Percentiles rank a stretch among this genome's conserved stretches.
Evolutionary conservation across 1,140 invertebrate genomes (phyloP).

Genomic region (Cydia fagiglandana): DNA sequence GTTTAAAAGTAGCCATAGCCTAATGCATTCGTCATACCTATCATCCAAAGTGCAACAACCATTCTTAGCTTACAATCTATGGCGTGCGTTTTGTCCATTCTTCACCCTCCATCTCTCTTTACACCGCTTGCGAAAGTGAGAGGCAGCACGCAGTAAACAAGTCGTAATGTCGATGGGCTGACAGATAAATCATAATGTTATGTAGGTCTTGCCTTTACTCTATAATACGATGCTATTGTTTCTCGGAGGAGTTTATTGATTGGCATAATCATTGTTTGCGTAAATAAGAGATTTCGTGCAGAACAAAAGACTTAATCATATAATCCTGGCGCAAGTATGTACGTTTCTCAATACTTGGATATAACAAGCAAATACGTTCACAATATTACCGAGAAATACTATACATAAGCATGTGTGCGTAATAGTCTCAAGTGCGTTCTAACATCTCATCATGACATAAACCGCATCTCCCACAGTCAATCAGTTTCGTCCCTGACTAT

Average conservation of each 20-base stretch:
- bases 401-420: neutral
- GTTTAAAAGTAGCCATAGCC: neutral
- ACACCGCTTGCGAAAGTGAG: neutral
- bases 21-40: neutral
- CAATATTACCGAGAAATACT: neutral
- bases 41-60: slow-evolving; percentile 6
- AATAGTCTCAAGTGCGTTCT: neutral
- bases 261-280: slow-evolving; percentile 16
- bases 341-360: neutral
- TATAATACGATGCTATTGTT: slow-evolving; percentile 18
- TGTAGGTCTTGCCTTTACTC: slow-evolving; percentile 9
- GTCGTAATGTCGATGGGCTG: slow-evolving; percentile 19
- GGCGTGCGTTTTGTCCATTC: neutral
- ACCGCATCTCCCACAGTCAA: slow-evolving; percentile 23
- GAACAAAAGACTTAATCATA: neutral
- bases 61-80: slow-evolving; percentile 20
- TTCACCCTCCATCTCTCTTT: neutral
- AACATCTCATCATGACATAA: slow-evolving; percentile 6
- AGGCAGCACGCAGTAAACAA: neutral
- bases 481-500: slow-evolving; percentile 26
- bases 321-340: neutral
- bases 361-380: no score
- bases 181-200: slow-evolving; percentile 26
- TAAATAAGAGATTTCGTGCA: slow-evolving; percentile 1
- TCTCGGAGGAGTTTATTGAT: slow-evolving; percentile 14